phyloP scores from a whole-genome alignment of 2,888 invertebrate species.

The Eudasyphora cyanicolor region DNA sequence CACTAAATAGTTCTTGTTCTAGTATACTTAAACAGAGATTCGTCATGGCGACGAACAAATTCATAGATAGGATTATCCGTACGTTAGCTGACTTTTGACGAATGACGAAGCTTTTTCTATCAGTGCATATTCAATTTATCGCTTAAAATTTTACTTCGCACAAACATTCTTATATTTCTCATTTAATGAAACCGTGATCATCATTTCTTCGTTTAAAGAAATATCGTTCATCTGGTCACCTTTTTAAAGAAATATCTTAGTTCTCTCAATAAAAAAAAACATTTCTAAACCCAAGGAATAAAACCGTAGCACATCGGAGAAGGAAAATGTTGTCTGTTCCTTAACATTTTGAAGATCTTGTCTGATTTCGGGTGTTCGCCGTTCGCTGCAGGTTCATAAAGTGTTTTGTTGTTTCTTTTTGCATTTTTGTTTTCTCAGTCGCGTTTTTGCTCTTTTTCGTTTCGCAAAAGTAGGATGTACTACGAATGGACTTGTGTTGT shows the following conservation, averaged over 20 bases:
- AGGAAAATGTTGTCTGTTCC: constrained; percentile 39
- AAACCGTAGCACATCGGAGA: neutral
- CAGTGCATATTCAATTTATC: too few species aligned
- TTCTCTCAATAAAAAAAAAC: neutral
- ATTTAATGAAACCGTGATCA: too few species aligned
- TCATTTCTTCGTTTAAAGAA: too few species aligned
- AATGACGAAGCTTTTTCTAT: too few species aligned
- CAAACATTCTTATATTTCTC: too few species aligned
- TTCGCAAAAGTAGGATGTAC: constrained; percentile 55
- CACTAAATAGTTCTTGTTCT: too few species aligned
- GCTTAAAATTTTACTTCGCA: too few species aligned
- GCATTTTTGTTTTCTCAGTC: neutral
- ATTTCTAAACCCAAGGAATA: neutral
- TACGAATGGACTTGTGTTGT: neutral
- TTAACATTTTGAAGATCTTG: constrained; percentile 23
- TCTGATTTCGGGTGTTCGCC: constrained; percentile 40
- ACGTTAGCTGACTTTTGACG: too few species aligned
- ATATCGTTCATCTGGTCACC: neutral
- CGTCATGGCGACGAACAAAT: too few species aligned
- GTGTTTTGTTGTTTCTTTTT: constrained; percentile 18
- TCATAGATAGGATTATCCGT: too few species aligned
- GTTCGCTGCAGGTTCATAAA: constrained; percentile 55
- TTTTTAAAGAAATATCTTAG: neutral
- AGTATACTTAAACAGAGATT: too few species aligned
- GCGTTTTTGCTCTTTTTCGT: neutral